Base-by-base conservation (phyloP, 2,888 invertebrate species). In the Drosophila setosimentum region DNA sequence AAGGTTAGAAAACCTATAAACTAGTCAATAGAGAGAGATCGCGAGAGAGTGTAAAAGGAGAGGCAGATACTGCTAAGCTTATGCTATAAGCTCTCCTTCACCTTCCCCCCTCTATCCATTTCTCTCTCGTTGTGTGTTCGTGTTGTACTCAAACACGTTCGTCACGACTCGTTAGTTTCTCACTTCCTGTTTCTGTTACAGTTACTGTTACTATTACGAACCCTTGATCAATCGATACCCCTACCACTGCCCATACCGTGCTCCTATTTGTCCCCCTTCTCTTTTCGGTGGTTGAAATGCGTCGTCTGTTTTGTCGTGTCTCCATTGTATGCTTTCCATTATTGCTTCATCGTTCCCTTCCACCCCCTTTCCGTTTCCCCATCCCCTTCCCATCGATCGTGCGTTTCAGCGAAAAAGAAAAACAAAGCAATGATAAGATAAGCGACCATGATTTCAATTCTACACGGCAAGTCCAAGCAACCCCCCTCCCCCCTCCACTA, bases 361-460 rank as follows among this genome's bases (percentile, higher is more conserved):
- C 48, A n/a, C 24, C 21, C 42, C 65, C 18, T 55, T 57, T 4
- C 54, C 42, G 40, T 65, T 63, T 62, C 16, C 69, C 24, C 30
- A n/a, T n/a, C 21, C 42, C 62, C 21, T 55, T 57, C 7, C 40
- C 27, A 33, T 6, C 57, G 58, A 65, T 73, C 59, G 61, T 59
- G 53, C 37, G 50, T 63, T 64, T 60, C 18, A 64, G 49, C 49
- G 35, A 64, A 77, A 50, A 27, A 67, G 30, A 58, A 65, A 51
- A 53, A 59, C 51, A 73, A 78, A 57, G 55, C 62, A 78, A 78
- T 78, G 79, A 78, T 78, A 74, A 78, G 78, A 78, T 78, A 78
- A 78, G 74, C 37, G 53, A 67, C 70, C 71, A 68, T 45, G 63
- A 76, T 65, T 76, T 68, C 49, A 35, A 62, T 68, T 32, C 48